Base-by-base conservation (phyloP, 2,113 vertebrate genomes). In the Crotalus helleri region DNA sequence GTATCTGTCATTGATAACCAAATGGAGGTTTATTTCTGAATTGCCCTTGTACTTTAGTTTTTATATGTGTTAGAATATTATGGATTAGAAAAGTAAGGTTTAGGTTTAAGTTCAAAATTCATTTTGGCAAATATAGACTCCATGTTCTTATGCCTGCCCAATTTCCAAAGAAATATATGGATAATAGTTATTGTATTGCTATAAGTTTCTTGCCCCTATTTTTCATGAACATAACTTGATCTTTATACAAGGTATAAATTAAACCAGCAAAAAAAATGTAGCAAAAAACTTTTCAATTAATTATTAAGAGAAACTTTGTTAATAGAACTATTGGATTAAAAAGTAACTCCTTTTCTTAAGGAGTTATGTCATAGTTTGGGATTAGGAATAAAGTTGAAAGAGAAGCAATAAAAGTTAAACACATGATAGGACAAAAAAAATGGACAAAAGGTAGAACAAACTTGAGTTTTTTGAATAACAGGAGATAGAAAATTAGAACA, bases 311-410 rank as follows among this genome's bases (percentile, higher is more conserved):
- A 44, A 81, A 81, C 6, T 44, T 19, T 39, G 69, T 81, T 81
- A 33, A 13, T 33, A 44, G 33, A 21, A 81, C 7, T 7, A 81
- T 44, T 81, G 33, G 33, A 44, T 81, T 81, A 44, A 81, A 81
- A 44, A 81, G 33, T 81, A 44, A 81, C 33, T 44, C 33, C 7
- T 44, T 3, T 58, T 51, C 10, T 94, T 55, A 90, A 96, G 93
- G 81, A 3, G 93, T 94, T 87, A 93, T 94, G 46, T 89, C 1
- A 88, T 90, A 29, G 33, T 74, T 86, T 94, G 7, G 90, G 93
- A 69, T 54, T 92, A 81, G 55, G 91, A 21, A 81, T 94, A 93
- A 96, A 96, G 94, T 92, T 95, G 94, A 96, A 93, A 90, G 85
- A 74, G 51, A 53, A 12, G 89, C 55, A 26, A 94, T 55, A 59